Base-by-base conservation (phyloP, 1,140 invertebrate species). In the Heliconius eleuchia region DNA sequence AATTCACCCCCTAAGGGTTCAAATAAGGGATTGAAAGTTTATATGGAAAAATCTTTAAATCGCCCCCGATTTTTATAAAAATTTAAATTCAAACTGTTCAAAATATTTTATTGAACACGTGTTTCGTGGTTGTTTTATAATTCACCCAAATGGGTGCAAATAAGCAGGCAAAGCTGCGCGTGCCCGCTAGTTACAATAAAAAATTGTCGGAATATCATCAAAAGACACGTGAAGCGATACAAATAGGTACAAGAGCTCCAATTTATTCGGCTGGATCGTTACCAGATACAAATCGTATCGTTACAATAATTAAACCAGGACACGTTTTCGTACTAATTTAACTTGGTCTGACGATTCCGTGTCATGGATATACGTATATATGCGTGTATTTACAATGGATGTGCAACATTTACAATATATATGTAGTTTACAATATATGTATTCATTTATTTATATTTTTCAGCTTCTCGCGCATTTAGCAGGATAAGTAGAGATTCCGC, bases 321-420 rank as follows among this genome's bases (percentile, higher is more conserved):
- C 87, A 88, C 87, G 87, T 88, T 87, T 86, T 84, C 83, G 79
- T 85, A 86, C 83, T 87, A 88, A 88, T 88, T 88, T 87, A 87
- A 87, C 85, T 86, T 87, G 83, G 76, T 81, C 82, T 81, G 73
- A 76, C 81, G 46, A 23, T 39, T 73, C 80, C n/a, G 55, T 46
- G 9, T 39, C 74, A 66, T 75, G 60, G 60, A 66, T 66, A 46
- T 46, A 46, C 42, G 42, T 46, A 3, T 46, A 30, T 16, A 3
- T 30, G 60, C 23, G 23, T 66, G 23, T 66, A 66, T 66, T 23
- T 27, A 4, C 5, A 23, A 66, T 66, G 60, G 60, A 66, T 66
- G 30, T 27, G 60, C 23, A 3, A 30, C 0, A 16, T 66, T 66
- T 16, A 13, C 0, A 9, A 27, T 66, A n/a, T 66, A 13, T 66